Conservation (phyloP, 2,888 invertebrate genomes). For the Callosobruchus maculatus region DNA sequence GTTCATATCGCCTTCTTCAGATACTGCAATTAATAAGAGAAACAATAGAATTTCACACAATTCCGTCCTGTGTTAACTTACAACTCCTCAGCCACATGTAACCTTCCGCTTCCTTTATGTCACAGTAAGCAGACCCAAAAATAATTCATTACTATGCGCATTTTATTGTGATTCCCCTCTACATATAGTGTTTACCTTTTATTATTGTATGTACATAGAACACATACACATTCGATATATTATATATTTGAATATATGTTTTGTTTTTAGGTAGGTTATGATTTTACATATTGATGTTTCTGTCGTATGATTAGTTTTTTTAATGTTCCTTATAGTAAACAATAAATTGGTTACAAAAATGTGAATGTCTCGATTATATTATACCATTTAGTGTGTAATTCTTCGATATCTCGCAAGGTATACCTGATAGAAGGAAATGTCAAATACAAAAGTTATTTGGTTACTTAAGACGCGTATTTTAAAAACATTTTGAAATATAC, state of each 20-base stretch:
- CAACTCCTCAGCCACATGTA: neutral
- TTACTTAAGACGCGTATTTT: too few relatives aligned
- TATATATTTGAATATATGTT: neutral
- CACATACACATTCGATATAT: neutral
- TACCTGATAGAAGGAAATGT: too few relatives aligned
- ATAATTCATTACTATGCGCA: neutral
- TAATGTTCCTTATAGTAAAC: neutral
- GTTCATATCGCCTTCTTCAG: too few relatives aligned
- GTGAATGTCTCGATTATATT: neutral
- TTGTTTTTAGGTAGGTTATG: neutral
- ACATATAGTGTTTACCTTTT: neutral
- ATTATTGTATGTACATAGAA: neutral
- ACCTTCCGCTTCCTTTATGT: neutral
- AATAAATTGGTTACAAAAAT: neutral
- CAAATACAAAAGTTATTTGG: too few relatives aligned
- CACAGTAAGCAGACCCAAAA: neutral
- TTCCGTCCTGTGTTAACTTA: neutral
- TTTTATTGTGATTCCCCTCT: neutral
- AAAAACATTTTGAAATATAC: too few relatives aligned
- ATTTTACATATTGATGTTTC: neutral
- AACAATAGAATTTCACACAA: neutral
- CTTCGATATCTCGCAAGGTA: too few relatives aligned
- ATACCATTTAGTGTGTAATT: too few relatives aligned
- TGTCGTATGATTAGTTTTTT: neutral
- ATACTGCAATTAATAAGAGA: neutral